Conservation (phyloP, 2,797 vertebrate genomes). For the Myotis vivesi region DNA sequence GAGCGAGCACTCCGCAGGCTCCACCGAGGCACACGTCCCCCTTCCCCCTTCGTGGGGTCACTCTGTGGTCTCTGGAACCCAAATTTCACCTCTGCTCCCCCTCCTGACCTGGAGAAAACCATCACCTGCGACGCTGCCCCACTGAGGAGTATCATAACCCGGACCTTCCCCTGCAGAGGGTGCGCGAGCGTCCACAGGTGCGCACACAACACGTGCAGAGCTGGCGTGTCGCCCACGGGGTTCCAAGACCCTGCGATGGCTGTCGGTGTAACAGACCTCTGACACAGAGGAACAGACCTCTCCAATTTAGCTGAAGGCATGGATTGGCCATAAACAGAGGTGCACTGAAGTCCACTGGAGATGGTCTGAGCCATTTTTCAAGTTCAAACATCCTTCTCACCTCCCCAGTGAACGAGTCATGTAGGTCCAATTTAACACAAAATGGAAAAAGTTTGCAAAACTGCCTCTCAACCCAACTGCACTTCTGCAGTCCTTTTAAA, state of each 20-base stretch:
- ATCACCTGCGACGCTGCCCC: neutral
- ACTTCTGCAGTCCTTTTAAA: neutral
- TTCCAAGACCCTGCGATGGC: neutral
- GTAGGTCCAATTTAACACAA: conserved; percentile 25
- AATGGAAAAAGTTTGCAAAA: conserved; percentile 28
- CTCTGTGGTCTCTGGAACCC: neutral
- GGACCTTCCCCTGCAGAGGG: neutral
- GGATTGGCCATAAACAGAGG: neutral
- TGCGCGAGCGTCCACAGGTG: neutral
- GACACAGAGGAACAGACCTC: neutral
- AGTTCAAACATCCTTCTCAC: neutral
- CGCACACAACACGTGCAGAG: fast-evolving
- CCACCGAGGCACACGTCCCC: neutral
- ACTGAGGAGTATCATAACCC: neutral
- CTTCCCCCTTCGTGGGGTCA: neutral
- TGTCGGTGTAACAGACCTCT: neutral
- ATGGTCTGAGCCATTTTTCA: neutral
- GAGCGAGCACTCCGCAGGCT: neutral
- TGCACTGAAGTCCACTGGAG: neutral
- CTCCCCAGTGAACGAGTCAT: conserved; percentile 15
- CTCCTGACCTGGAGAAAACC: neutral
- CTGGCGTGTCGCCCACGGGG: no score
- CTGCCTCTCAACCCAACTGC: neutral
- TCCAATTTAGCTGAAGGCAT: neutral
- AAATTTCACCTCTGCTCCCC: neutral